Evolutionary conservation across 2,888 invertebrate species (phyloP).

Genomic region (Anorthoa munda): DNA sequence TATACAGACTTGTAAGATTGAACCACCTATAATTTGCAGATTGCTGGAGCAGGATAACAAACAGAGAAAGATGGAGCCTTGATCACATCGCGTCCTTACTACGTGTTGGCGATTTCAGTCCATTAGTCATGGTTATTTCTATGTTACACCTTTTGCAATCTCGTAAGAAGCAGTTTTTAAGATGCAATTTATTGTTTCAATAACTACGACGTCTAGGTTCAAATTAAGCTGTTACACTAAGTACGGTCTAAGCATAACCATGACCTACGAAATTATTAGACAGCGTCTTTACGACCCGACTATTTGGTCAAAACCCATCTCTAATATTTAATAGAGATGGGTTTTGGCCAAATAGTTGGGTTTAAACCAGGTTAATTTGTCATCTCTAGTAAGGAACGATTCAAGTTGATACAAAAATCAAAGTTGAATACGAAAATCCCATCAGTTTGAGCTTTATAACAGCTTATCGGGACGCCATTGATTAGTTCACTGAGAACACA

Average conservation of each 20-base stretch:
- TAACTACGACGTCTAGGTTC: background rate
- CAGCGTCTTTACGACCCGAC: too few species aligned
- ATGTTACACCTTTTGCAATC: background rate
- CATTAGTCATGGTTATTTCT: conserved; percentile 5
- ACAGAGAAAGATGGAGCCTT: too few species aligned
- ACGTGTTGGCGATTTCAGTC: conserved; percentile 1
- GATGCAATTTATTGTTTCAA: conserved; percentile 4
- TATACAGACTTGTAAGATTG: background rate
- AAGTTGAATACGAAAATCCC: background rate
- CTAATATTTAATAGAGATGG: background rate
- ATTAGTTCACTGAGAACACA: conserved; percentile 25
- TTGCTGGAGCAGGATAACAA: too few species aligned
- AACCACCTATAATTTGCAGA: background rate
- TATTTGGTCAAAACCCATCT: too few species aligned
- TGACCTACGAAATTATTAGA: background rate
- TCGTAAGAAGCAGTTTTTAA: background rate
- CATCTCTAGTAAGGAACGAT: background rate
- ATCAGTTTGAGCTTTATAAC: conserved; percentile 11
- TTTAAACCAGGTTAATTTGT: background rate
- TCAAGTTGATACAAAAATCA: conserved; percentile 1
- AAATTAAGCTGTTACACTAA: conserved; percentile 1
- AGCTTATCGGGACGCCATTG: conserved; percentile 9
- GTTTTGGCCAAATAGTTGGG: background rate
- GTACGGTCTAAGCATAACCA: background rate
- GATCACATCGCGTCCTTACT: background rate